Evolutionary conservation across 2,888 invertebrate species (phyloP).

Genomic region (Eudasyphora cyanicolor): DNA sequence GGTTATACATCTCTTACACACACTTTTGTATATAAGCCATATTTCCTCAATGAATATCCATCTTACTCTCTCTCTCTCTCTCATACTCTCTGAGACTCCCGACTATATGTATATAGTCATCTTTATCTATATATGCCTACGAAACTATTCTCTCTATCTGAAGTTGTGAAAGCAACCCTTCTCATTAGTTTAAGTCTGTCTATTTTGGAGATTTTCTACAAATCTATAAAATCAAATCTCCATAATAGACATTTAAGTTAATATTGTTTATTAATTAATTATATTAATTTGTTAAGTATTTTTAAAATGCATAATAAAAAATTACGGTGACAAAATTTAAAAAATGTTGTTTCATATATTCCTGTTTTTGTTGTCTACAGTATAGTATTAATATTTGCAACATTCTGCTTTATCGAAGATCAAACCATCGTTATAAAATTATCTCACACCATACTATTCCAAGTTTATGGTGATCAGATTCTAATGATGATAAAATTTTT

Average conservation of each 20-base stretch:
- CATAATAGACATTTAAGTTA: conserved; percentile 59
- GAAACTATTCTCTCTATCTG: too few species aligned
- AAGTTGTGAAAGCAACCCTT: conserved; percentile 34
- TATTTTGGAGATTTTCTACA: conserved; percentile 55
- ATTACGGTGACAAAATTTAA: conserved; percentile 80
- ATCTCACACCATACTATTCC: too few species aligned
- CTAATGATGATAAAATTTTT: too few species aligned
- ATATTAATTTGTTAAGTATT: conserved; percentile 75
- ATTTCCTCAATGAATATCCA: conserved; percentile 20
- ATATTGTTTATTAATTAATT: conserved; percentile 68
- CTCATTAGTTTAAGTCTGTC: conserved; percentile 60
- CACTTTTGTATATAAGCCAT: conserved; percentile 67
- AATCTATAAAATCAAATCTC: conserved; percentile 56
- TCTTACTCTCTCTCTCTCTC: conserved; percentile 29
- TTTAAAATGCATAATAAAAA: conserved; percentile 78
- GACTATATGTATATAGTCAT: too few species aligned
- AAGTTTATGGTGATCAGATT: too few species aligned
- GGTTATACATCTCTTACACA: conserved; percentile 61
- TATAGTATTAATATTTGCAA: too few species aligned
- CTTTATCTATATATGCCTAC: too few species aligned
- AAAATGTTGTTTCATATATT: too few species aligned
- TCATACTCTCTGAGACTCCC: conserved; percentile 47
- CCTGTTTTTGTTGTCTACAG: too few species aligned
- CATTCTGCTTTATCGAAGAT: too few species aligned
- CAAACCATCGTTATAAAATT: too few species aligned